Evolutionary conservation across 1,140 invertebrate species (phyloP), one percentile per base, ranked within the genome.

Genomic region (Saccostrea echinata): DNA sequence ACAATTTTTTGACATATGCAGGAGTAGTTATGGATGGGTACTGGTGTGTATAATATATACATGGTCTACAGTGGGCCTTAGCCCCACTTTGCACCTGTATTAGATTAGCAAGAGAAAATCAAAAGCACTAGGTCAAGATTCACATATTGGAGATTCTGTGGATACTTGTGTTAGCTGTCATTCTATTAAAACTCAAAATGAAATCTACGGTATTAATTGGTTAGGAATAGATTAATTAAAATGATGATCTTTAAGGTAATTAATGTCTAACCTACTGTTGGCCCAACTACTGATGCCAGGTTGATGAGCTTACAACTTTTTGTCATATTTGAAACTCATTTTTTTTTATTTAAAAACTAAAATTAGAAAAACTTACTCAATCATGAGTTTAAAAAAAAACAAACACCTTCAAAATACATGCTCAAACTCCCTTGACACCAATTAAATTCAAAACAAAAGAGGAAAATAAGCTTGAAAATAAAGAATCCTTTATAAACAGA

Each of bases 391-490:
- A 8, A 11, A 76, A 30, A 30, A 76, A 76, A 76, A 68, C 27
- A 68, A 27, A 27, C 16, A 76, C 68, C 24, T 64, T 64, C 57
- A 6, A 27, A 27, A 76, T 30, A 76, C 68, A 76, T 76, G 68
- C 68, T 76, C 68, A 76, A 76, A 76, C 68, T 76, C 68, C 27
- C 55, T 27, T 30, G 27, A 76, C 68, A 76, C 68, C 68, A 76
- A 30, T 76, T 8, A 27, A 76, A 76, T 76, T 76, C 68, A 76
- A 76, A 76, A 76, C 11, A 24, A 76, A 33, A 76, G 68, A 64
- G 24, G 24, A 76, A 76, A 76, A 16, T 30, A 27, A 76, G 24
- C 27, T 76, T 30, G 68, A 27, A 76, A 30, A 61, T 16, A 76
- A 16, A 64, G 24, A 33, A 13, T 33, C 30, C 24, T 76, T 30